phyloP scores from a whole-genome alignment of 2,113 vertebrate species.

The rat (Rattus norvegicus) region DNA sequence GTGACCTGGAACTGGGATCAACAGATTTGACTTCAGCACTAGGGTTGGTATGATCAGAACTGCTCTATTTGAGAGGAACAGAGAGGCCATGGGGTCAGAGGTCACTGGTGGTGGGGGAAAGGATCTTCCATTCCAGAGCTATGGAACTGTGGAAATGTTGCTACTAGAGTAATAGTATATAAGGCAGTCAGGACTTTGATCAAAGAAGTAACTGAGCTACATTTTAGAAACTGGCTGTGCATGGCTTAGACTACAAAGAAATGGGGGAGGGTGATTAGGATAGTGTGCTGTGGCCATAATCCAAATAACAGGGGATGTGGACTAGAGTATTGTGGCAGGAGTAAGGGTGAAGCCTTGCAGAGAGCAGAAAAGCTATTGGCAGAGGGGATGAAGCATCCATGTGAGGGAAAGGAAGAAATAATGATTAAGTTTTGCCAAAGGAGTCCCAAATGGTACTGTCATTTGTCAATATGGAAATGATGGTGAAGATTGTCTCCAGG shows the following conservation, averaged over 20 bases:
- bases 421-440: not conserved
- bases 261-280: not conserved
- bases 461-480: not conserved
- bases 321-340: not conserved
- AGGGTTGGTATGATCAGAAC: not conserved
- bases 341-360: not conserved
- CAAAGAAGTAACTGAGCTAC: too few species aligned
- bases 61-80: not conserved
- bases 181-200: not conserved
- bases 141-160: not conserved
- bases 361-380: not conserved
- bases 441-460: not conserved
- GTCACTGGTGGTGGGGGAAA: not conserved
- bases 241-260: not conserved
- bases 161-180: not conserved
- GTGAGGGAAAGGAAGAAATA: not conserved
- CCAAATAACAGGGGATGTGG: not conserved
- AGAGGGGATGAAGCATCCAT: too few species aligned
- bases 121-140: not conserved
- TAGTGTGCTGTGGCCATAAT: not conserved
- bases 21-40: not conserved
- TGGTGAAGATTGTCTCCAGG: not conserved
- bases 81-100: not conserved
- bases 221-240: not conserved
- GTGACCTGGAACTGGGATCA: not conserved